A percentile compares a stretch with the other conserved stretches of the same genome.
phyloP scores from a whole-genome alignment of 2,888 invertebrate species.

The Unio pictorum region DNA sequence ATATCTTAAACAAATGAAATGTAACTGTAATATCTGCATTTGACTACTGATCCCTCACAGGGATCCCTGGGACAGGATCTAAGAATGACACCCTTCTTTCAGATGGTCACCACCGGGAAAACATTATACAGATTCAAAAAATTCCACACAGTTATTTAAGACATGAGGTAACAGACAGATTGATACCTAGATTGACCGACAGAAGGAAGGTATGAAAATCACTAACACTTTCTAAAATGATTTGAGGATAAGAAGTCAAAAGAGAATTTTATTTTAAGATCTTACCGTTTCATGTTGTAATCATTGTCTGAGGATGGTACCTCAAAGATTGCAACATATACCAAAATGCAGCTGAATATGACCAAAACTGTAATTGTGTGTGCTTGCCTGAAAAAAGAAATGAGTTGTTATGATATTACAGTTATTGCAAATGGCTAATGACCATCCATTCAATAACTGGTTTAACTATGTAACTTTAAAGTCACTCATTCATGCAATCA shows the following conservation, averaged over 20 bases:
- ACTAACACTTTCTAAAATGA: background rate
- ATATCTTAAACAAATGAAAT: too few relatives aligned
- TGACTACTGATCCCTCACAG: too few relatives aligned
- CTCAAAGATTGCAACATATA: constrained; percentile 75
- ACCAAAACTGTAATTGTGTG: constrained; percentile 74
- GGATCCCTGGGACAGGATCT: too few relatives aligned
- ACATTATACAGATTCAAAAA: too few relatives aligned
- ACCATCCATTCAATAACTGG: background rate
- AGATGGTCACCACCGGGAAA: too few relatives aligned
- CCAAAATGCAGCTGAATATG: constrained; percentile 71
- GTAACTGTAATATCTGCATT: too few relatives aligned
- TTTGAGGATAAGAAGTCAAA: background rate
- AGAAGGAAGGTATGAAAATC: background rate
- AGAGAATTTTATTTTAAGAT: background rate
- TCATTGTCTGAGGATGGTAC: constrained; percentile 67
- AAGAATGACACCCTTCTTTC: too few relatives aligned
- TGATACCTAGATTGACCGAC: background rate
- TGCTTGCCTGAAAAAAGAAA: constrained; percentile 72
- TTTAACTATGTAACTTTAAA: too few relatives aligned
- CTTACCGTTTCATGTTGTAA: constrained; percentile 74
- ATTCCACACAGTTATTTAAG: too few relatives aligned
- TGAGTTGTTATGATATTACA: background rate
- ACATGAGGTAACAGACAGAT: too few relatives aligned
- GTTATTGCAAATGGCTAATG: background rate
- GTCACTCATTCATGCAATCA: too few relatives aligned